Conservation (phyloP, 2,888 invertebrate species). For the Drosophila anomelani region DNA sequence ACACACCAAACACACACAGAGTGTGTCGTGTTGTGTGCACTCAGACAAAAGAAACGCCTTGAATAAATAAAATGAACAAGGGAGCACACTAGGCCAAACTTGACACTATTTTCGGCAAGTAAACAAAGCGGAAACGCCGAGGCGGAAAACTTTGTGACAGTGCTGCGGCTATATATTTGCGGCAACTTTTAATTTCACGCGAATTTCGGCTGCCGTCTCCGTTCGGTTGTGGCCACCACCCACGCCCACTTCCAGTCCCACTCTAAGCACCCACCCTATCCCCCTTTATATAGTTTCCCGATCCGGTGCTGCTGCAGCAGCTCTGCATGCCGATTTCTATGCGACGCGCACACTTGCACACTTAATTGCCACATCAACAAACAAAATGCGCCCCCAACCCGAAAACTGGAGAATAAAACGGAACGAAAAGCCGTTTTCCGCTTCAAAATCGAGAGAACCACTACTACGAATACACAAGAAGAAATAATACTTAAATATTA, state of each 20-base stretch:
- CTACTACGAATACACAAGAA: not conserved
- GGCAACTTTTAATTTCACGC: slow-evolving; percentile 63
- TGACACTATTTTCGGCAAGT: slow-evolving; percentile 63
- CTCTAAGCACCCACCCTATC: not conserved
- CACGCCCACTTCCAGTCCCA: slow-evolving; percentile 4
- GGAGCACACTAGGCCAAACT: slow-evolving; percentile 57
- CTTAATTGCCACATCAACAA: slow-evolving; percentile 51
- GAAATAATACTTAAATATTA: not conserved
- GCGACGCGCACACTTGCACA: slow-evolving; percentile 46
- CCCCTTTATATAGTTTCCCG: slow-evolving; percentile 19
- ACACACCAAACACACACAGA: slow-evolving; percentile 14
- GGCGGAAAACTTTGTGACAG: slow-evolving; percentile 63
- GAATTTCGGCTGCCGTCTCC: slow-evolving; percentile 43
- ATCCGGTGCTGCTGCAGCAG: slow-evolving; percentile 26
- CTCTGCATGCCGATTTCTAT: slow-evolving; percentile 37
- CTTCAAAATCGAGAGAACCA: slow-evolving; percentile 21
- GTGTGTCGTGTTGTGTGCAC: not conserved
- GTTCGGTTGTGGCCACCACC: slow-evolving; percentile 12
- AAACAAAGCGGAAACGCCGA: slow-evolving; percentile 44
- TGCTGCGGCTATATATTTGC: slow-evolving; percentile 40
- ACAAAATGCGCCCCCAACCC: slow-evolving; percentile 33
- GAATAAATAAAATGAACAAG: slow-evolving; percentile 49
- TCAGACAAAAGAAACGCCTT: slow-evolving; percentile 23
- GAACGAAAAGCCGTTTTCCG: slow-evolving; percentile 39
- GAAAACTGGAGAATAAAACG: slow-evolving; percentile 34